phyloP scores from a whole-genome alignment of 2,888 invertebrate species.

The Rhagonycha lutea region DNA sequence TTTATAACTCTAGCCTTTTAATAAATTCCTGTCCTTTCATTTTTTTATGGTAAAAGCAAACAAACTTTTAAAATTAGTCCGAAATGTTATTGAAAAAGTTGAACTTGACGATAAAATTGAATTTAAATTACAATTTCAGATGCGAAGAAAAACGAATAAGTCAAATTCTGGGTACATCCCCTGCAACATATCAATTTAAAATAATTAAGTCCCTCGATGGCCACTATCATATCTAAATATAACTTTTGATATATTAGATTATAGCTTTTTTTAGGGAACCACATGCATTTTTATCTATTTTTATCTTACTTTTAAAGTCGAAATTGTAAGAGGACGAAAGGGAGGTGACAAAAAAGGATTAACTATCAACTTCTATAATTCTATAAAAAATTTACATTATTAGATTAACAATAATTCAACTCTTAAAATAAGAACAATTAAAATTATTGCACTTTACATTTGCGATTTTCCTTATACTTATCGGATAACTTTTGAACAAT shows the following conservation, averaged over 20 bases:
- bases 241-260: background rate
- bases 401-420: background rate
- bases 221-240: background rate
- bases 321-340: background rate
- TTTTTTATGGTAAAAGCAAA: background rate
- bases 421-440: conserved; percentile 8
- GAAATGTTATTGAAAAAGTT: background rate
- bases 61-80: background rate
- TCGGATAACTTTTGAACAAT: conserved; percentile 57
- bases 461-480: conserved; percentile 57
- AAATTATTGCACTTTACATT: conserved; percentile 48
- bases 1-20: background rate
- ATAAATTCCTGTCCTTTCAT: background rate
- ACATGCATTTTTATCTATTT: too few relatives aligned
- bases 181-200: background rate
- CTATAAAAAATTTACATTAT: conserved; percentile 4
- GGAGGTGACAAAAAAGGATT: background rate
- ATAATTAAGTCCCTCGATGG: background rate
- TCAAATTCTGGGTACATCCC: background rate
- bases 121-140: background rate
- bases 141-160: background rate
- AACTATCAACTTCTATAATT: background rate
- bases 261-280: too few relatives aligned
- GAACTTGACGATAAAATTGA: background rate
- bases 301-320: too few relatives aligned